A percentile compares a stretch with the other conserved stretches of the same genome.
These are phyloP conservation scores for Xanthia icteritia DNA, from an alignment of 2,888 invertebrate genomes.

Conservation along the genomic window DNA sequence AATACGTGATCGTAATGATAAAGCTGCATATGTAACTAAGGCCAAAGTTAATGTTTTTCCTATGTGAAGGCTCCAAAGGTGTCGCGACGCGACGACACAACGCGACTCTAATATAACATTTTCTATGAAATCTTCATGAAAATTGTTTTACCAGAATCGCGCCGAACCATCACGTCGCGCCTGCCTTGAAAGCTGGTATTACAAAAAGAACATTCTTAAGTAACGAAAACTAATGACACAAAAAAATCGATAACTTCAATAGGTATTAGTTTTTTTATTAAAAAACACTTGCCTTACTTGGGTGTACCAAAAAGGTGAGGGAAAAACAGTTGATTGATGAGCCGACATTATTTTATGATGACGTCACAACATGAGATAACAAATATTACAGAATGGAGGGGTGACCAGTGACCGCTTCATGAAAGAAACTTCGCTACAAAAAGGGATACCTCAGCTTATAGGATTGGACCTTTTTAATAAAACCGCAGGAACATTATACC, in stretches of 20 bases:
- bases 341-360: conserved; percentile 62
- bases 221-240: conserved; percentile 1
- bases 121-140: background rate
- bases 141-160: background rate
- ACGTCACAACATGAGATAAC: conserved; percentile 64
- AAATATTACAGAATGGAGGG: conserved; percentile 59
- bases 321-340: conserved; percentile 69
- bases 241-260: conserved; percentile 10
- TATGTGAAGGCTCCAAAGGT: background rate
- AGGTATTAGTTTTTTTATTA: conserved; percentile 23
- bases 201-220: background rate
- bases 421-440: conserved; percentile 55
- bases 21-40: background rate
- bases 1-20: background rate
- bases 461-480: conserved; percentile 48
- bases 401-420: conserved; percentile 56
- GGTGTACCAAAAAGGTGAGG: conserved; percentile 51
- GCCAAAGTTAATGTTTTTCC: background rate
- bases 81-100: background rate
- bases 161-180: no score
- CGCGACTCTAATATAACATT: no score
- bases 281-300: conserved; percentile 33
- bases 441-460: conserved; percentile 56
- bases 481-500: conserved; percentile 33
- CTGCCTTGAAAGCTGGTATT: no score